Evolutionary conservation across 2,888 invertebrate genomes (phyloP).

Genomic region (Petrophora chlorosata): DNA sequence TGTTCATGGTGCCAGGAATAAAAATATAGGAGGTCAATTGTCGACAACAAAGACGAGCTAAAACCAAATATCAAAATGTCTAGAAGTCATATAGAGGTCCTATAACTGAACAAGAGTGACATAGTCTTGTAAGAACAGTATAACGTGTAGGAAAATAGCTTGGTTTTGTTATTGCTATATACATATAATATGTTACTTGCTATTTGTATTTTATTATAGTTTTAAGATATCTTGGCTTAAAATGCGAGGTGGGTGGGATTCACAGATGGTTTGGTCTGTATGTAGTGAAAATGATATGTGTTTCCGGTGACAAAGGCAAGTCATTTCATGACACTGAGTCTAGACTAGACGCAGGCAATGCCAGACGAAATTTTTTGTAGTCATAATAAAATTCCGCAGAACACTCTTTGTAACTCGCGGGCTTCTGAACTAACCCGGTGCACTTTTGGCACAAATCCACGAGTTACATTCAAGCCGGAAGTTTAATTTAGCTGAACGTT

Average conservation of each 20-base stretch:
- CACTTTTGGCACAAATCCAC: conserved; percentile 60
- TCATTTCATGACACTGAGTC: conserved; percentile 10
- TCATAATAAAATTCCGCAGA: conserved; percentile 29
- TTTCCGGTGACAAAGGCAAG: conserved; percentile 6
- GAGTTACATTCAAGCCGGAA: conserved; percentile 47
- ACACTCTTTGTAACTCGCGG: conserved; percentile 13
- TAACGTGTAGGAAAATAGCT: too few species aligned
- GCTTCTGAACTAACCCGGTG: conserved; percentile 28
- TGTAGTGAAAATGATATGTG: background rate
- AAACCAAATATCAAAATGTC: too few species aligned
- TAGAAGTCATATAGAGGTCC: too few species aligned
- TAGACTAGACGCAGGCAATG: conserved; percentile 23
- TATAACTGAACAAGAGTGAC: too few species aligned
- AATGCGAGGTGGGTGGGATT: too few species aligned
- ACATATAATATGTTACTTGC: too few species aligned
- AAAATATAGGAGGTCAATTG: too few species aligned
- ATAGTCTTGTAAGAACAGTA: too few species aligned
- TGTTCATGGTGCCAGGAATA: too few species aligned
- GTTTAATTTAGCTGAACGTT: conserved; percentile 48
- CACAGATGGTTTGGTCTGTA: background rate
- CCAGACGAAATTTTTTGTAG: conserved; percentile 25
- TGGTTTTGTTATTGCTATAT: too few species aligned
- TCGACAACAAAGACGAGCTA: too few species aligned
- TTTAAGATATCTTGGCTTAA: background rate
- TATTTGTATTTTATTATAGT: background rate